Evolutionary conservation across 2,797 vertebrate genomes (phyloP), one percentile per base, ranked within the genome.

Genomic region (Rhinogobio ventralis): DNA sequence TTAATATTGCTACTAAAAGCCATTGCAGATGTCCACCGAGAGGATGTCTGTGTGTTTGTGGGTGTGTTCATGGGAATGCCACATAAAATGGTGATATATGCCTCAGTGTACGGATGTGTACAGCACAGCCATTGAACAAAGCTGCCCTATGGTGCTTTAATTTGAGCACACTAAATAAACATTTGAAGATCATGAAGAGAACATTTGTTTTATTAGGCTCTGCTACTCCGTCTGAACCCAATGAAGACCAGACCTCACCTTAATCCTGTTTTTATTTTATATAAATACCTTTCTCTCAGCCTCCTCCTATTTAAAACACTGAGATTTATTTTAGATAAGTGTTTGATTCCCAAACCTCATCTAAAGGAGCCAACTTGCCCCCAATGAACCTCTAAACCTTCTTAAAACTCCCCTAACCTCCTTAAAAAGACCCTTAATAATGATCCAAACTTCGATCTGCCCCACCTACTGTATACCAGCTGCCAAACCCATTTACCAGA

Each of bases 201-300:
- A 53, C 13, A 49, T 79, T 46, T 78, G 46, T 55, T 86, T 86
- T 79, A 62, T 42, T 30, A 55, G 76, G 10, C 73, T 86, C n/a
- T 55, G 28, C 8, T 5, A 28, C 45, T 53, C 76, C 57, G n/a
- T 82, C 55, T 76, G 73, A 79, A 84, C 85, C 68, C 86, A 83
- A 82, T 86, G 28, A 79, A 85, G 49, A 62, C 62, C 89, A 87
- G 79, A 84, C 83, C 49, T 75, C 28, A 67, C 49, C 28, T 51
- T 84, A 86, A 89, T 87, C 82, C 79, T 62, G 39, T 46, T 82
- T 87, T 87, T 75, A 88, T 87, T 87, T 89, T 72, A 88, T 60
- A 88, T 42, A 88, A 88, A 87, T 82, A 82, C 55, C 67, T 49
- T 67, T 39, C 66, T 84, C n/a, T 64, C 17, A n/a, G 55, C 45